These are phyloP conservation scores for Allophyes oxyacanthae DNA, from an alignment of 2,888 invertebrate genomes.

Conservation along the genomic window DNA sequence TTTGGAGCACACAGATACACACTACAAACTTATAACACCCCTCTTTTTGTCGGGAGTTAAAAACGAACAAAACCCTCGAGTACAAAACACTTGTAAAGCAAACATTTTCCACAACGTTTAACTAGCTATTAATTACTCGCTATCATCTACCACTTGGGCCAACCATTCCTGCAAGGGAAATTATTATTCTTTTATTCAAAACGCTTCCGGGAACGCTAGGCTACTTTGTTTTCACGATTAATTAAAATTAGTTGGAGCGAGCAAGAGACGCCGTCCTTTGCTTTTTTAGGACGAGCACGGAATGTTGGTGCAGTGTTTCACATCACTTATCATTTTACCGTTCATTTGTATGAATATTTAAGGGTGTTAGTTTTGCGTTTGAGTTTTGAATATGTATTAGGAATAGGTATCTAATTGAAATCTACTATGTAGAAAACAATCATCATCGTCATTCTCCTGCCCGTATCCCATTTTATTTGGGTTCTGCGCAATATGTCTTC, in stretches of 20 bases:
- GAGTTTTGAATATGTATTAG: constrained; percentile 5
- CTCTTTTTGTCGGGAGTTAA: no score
- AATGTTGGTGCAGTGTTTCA: constrained; percentile 40
- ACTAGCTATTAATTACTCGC: constrained; percentile 31
- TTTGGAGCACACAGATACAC: no score
- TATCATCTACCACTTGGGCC: constrained; percentile 41
- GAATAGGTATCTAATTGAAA: no score
- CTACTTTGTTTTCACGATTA: constrained; percentile 83
- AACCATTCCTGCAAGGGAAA: constrained; percentile 55
- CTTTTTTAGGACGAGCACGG: constrained; percentile 58
- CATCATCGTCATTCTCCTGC: no score
- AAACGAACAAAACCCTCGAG: not conserved
- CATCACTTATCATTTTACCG: constrained; percentile 29
- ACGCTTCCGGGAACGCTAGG: constrained; percentile 69
- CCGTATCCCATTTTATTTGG: no score
- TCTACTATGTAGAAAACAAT: no score
- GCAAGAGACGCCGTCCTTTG: constrained; percentile 62
- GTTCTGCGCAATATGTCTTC: no score
- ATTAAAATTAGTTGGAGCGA: constrained; percentile 81
- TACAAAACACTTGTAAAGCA: constrained; percentile 3
- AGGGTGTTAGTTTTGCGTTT: constrained; percentile 39
- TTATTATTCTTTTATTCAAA: constrained; percentile 76
- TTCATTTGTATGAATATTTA: constrained; percentile 38
- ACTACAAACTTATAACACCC: no score
- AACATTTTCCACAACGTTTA: constrained; percentile 15